Evolutionary conservation across 2,113 vertebrate species (phyloP), one percentile per base, ranked within the genome.

Genomic region (Labeo catla): DNA sequence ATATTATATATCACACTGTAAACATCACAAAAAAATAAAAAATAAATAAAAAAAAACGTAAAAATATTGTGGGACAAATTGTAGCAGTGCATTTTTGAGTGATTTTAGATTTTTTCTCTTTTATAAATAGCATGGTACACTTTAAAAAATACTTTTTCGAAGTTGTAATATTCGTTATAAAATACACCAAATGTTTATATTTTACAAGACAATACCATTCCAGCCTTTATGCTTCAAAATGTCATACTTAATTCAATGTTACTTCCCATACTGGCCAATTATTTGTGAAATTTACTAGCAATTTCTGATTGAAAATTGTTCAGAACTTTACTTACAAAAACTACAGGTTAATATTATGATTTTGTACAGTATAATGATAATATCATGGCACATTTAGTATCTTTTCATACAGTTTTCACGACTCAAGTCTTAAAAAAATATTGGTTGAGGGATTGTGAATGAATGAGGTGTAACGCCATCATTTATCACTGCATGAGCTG

Each of bases 401-500:
- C 43, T 73, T 74, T 43, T 45, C 9, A 21, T 10, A 9, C 13
- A 28, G 47, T n/a, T 36, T 19, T 61, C 36, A n/a, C 21, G 70
- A 10, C 63, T 80, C 10, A 61, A 39, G 43, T 79, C 36, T 39
- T 61, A 23, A 45, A 23, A 45, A 61, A 61, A 61, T 45, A 45
- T 70, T 72, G 7, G 11, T 82, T 87, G 52, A 85, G 63, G 57
- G 86, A 79, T 87, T 78, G 52, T 87, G 73, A 87, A 83, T 89
- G 88, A 86, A 89, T 89, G 88, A 89, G 83, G 88, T 87, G 83
- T 78, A 79, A 89, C n/a, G 88, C 10, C 49, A 79, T 74, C 79
- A 85, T 79, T 88, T 86, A 81, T 78, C 86, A 78, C 87, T 83
- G 65, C 79, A 80, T 80, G 76, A 81, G 84, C 70, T 88, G 70